Base-by-base conservation (phyloP, 2,888 invertebrate species). In the Elmis aenea region DNA sequence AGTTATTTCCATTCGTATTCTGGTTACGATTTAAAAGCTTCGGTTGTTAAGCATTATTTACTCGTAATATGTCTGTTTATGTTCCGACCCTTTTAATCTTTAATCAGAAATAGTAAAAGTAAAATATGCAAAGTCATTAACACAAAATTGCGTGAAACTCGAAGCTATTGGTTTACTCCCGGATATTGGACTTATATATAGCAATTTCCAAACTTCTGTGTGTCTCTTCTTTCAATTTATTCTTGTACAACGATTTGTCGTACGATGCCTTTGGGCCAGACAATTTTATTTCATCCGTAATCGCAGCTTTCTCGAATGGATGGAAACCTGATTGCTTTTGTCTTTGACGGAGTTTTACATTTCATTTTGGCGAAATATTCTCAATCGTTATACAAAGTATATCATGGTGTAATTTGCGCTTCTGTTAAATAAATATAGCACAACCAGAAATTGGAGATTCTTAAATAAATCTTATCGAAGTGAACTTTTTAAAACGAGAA, bases 121-220 rank as follows among this genome's bases (percentile, higher is more conserved):
- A 38, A 38, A 20, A 13, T 32, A 22, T 31, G 22, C 26, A 40
- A 40, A 21, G 18, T 34, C 24, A 40, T 40, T 40, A 40, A 28
- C 35, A 22, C 29, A 31, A 35, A 40, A 40, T 33, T 40, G 40
- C 33, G 31, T 30, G 29, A 33, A 38, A 37, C 32, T 31, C 13
- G 31, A 31, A 30, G 35, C 35, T 40, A 31, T 35, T 40, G 40
- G 34, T 31, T 13, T 24, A 31, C 26, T 35, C 26, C 35, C 34
- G 40, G 40, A 40, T 40, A 40, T 40, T 40, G 40, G 34, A 26
- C 30, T 33, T 40, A 28, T 34, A 35, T 40, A 34, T 40, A 40
- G 35, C 40, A 40, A 40, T 40, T 35, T 16, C 26, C 26, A 35
- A 40, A 40, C 40, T 38, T 33, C 29, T 38, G 23, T 26, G 32